Base-by-base conservation (phyloP, 2,888 invertebrate genomes). In the Brachyopa scutellaris region DNA sequence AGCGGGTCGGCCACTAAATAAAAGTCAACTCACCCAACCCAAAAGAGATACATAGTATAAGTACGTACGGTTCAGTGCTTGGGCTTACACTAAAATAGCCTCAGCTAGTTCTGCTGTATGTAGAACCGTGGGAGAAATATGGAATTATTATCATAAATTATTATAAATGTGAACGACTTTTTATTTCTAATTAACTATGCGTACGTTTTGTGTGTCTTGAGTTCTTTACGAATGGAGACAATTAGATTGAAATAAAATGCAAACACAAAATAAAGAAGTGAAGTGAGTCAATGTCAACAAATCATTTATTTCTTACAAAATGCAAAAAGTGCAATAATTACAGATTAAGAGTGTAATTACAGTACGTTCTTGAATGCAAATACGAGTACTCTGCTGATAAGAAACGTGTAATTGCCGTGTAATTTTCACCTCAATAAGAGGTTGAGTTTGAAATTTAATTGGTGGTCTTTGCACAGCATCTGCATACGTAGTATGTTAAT, bases 121-220 rank as follows among this genome's bases (percentile, higher is more conserved):
- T n/a, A 77, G 36, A 67, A 55, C 79, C 79, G 79, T 79, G 73
- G 79, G 79, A 79, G 73, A 79, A 55, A 38, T 61, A 79, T 79
- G 66, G 53, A 53, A 51, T 61, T 61, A 67, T 79, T 73, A 59
- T 79, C 64, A 79, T 73, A 79, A 79, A 79, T 79, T 79, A 79
- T 33, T n/a, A n/a, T n/a, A n/a, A 33, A 62, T 23, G 31, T 23
- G 62, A 64, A 51, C 11, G 70, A 42, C 17, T 72, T 64, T n/a
- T n/a, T 72, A 26, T 77, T 59, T 73, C 53, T 66, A 67, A 76
- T 36, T 76, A 51, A 29, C 57, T 61, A 36, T 61, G 40, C 29
- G 11, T 51, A n/a, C 29, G 13, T 29, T 21, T 70, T 33, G 38
- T 74, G 19, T 67, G 40, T 19, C 26, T 51, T 11, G 17, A 7